These are phyloP conservation scores for Onthophagus taurus DNA, from an alignment of 1,140 invertebrate species.

Conservation along the genomic window DNA sequence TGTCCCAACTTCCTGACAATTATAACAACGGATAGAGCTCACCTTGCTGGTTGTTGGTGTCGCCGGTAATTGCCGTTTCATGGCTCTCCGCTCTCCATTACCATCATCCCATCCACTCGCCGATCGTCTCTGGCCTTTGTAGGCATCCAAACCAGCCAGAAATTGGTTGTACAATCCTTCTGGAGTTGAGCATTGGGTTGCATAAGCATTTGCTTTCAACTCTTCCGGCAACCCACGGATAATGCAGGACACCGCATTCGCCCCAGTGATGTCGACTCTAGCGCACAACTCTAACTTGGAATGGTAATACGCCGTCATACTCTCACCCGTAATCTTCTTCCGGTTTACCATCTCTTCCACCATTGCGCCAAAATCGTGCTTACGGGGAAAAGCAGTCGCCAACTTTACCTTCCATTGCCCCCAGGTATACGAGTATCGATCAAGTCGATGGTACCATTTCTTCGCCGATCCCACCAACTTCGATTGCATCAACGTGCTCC, in stretches of 20 bases:
- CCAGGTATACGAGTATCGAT: slow-evolving; percentile 14
- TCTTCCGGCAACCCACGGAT: not conserved
- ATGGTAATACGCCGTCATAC: slow-evolving; percentile 10
- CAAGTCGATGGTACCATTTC: slow-evolving; percentile 25
- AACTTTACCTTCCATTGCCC: slow-evolving; percentile 11
- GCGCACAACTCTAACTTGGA: not conserved
- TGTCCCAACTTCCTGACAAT: not conserved
- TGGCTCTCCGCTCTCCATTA: not conserved
- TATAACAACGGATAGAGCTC: not conserved
- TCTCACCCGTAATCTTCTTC: slow-evolving; percentile 12
- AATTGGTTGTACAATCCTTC: not conserved
- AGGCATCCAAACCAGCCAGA: slow-evolving; percentile 1
- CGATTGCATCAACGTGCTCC: slow-evolving; percentile 13
- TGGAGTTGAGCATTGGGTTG: not conserved
- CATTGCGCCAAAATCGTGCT: slow-evolving; percentile 12
- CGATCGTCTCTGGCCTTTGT: not conserved
- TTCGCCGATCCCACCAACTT: slow-evolving; percentile 22
- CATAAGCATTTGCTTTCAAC: slow-evolving; percentile 2
- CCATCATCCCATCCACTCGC: not conserved
- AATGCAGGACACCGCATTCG: slow-evolving; percentile 2
- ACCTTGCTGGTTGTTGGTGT: not conserved
- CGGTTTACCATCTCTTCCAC: slow-evolving; percentile 11
- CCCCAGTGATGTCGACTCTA: not conserved
- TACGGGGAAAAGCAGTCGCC: slow-evolving; percentile 13
- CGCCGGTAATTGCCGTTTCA: too few species aligned